These are phyloP conservation scores for Musca domestica DNA, from an alignment of 1,140 invertebrate species.

Conservation along the genomic window DNA sequence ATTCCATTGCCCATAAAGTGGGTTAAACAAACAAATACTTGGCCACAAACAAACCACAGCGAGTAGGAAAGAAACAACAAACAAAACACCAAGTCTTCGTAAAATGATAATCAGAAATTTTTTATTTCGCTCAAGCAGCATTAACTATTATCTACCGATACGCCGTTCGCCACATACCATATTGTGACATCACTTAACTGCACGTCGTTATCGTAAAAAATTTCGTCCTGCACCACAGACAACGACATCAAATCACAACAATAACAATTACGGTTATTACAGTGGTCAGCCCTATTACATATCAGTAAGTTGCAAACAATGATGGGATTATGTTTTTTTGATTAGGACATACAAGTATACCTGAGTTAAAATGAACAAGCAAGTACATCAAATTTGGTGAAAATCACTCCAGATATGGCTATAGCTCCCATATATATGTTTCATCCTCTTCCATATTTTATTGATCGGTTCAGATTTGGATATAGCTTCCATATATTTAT, in stretches of 20 bases:
- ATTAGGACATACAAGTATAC: no score
- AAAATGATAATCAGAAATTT: slow-evolving; percentile 28
- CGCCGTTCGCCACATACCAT: slow-evolving; percentile 25
- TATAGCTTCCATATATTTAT: no score
- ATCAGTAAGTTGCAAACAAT: not conserved
- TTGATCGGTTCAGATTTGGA: no score
- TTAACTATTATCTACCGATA: slow-evolving; percentile 21
- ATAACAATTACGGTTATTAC: not conserved
- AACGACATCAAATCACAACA: not conserved
- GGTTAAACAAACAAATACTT: not conserved
- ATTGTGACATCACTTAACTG: slow-evolving; percentile 27
- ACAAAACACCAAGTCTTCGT: not conserved
- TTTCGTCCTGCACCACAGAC: slow-evolving; percentile 15
- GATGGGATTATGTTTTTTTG: no score
- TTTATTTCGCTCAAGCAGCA: slow-evolving; percentile 28
- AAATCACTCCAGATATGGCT: no score
- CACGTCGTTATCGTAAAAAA: slow-evolving; percentile 24
- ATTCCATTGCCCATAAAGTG: not conserved
- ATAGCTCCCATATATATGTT: no score
- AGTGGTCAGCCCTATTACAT: not conserved
- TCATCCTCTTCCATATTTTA: no score
- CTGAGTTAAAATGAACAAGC: no score
- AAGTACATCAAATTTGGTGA: no score
- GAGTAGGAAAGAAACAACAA: not conserved
- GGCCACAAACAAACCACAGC: not conserved